Conservation (phyloP, 2,797 vertebrate genomes). For the Moxostoma hubbsi region DNA sequence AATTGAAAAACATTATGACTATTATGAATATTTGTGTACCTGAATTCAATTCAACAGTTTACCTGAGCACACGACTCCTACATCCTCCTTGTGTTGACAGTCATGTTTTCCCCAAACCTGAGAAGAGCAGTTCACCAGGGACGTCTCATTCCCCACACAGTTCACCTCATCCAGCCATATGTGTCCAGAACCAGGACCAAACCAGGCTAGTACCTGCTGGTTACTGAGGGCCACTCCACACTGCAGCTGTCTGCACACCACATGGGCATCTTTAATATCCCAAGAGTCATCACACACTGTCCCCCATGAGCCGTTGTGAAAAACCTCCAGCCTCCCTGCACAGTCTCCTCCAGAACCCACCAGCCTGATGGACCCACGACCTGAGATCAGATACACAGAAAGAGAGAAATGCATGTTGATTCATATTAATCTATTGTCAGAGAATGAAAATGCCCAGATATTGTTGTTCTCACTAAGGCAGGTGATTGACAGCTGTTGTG, state of each 20-base stretch:
- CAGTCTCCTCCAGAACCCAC: too few species aligned
- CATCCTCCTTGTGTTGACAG: constrained; percentile 50
- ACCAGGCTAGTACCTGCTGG: constrained; percentile 33
- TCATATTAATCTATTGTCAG: too few species aligned
- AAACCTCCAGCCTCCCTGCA: too few species aligned
- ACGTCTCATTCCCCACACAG: constrained; percentile 49
- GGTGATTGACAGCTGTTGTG: constrained; percentile 34
- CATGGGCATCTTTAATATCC: constrained; percentile 45
- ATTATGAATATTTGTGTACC: not conserved
- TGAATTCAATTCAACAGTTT: not conserved
- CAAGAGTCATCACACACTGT: too few species aligned
- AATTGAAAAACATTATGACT: constrained; percentile 26
- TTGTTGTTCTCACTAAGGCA: constrained; percentile 35
- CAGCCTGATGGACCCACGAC: constrained; percentile 45
- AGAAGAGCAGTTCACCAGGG: constrained; percentile 47
- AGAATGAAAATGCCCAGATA: not conserved
- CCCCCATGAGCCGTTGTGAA: too few species aligned
- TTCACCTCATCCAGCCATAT: constrained; percentile 52
- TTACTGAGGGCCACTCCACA: constrained; percentile 50
- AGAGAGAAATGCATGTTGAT: not conserved
- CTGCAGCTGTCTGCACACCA: constrained; percentile 55
- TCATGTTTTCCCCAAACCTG: constrained; percentile 39
- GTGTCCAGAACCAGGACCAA: constrained; percentile 44
- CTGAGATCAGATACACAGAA: not conserved
- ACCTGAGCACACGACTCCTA: constrained; percentile 53